Conservation (phyloP, 2,797 vertebrate genomes). For the Parauchenoglanis ngamensis region DNA sequence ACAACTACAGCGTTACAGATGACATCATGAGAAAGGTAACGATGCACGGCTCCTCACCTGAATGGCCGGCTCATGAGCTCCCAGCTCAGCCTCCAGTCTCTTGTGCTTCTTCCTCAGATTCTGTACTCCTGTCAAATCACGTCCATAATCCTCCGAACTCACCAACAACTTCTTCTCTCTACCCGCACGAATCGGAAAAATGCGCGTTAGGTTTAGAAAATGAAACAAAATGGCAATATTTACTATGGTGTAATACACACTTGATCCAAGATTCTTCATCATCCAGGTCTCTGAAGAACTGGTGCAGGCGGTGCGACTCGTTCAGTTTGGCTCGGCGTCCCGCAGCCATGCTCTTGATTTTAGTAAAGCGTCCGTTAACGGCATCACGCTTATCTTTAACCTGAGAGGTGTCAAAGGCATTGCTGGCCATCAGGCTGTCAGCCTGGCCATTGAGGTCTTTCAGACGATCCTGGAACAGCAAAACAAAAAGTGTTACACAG, state of each 20-base stretch:
- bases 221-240: background rate
- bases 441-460: conserved; percentile 97
- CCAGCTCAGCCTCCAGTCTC: conserved; percentile 93
- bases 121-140: conserved; percentile 96
- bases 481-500: background rate
- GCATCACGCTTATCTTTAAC: conserved; percentile 94
- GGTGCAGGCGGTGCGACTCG: conserved; percentile 95
- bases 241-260: conserved; percentile 68
- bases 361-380: conserved; percentile 89
- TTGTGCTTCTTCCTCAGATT: conserved; percentile 99
- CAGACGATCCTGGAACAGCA: conserved; percentile 84
- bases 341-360: conserved; percentile 91
- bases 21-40: background rate
- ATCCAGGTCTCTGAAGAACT: conserved; percentile 98
- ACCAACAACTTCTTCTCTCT: conserved; percentile 97
- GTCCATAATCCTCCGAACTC: conserved; percentile 97
- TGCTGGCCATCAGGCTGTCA: conserved; percentile 95
- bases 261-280: conserved; percentile 99
- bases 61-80: conserved; percentile 94
- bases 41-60: conserved; percentile 75
- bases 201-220: background rate
- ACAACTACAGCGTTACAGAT: background rate
- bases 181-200: conserved; percentile 17
- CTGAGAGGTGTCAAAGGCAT: conserved; percentile 92
- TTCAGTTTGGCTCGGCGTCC: conserved; percentile 88